Evolutionary conservation across 2,797 vertebrate species (phyloP), one percentile per base, ranked within the genome.

Genomic region (Luscinia luscinia): DNA sequence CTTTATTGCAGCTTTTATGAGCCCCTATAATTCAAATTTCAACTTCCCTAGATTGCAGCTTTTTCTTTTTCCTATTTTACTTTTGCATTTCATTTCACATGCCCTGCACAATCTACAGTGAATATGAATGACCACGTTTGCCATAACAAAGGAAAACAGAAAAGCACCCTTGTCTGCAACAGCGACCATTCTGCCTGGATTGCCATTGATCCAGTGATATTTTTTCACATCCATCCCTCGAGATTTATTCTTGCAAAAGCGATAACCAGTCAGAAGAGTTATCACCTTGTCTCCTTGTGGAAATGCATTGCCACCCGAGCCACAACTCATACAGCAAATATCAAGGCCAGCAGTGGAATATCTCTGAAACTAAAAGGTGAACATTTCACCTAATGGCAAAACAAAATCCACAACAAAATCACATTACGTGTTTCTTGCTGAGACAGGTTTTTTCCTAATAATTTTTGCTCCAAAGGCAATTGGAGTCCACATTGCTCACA

Each of bases 1-100:
- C 63, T 90, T 95, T 94, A 96, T 9, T 92, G 85, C 77, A 86
- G 74, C 41, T 95, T 96, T 95, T 96, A 95, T 32, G 80, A 90
- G 55, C 58, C 26, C 24, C 89, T 57, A 38, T 89, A 96, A 94
- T 88, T 93, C 89, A 93, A 81, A 91, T 76, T 61, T 81, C 55
- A 55, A 11, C 89, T 92, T 88, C 48, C 22, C 30, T 59, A 51
- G 63, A 73, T 48, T 79, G 63, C 49, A 76, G 57, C 6, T 19
- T 61, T 54, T 89, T 73, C 70, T 66, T 74, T 41, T 45, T 22
- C 38, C 36, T 48, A 34, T 74, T 90, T 76, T 57, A 88, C 32
- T 57, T 96, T 88, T 94, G 80, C 85, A 79, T 94, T 95, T 95
- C 70, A 54, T 52, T 81, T 76, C 63, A 43, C 3, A 0, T 40